phyloP scores from a whole-genome alignment of 2,888 invertebrate species.

The Silvanus unidentatus region DNA sequence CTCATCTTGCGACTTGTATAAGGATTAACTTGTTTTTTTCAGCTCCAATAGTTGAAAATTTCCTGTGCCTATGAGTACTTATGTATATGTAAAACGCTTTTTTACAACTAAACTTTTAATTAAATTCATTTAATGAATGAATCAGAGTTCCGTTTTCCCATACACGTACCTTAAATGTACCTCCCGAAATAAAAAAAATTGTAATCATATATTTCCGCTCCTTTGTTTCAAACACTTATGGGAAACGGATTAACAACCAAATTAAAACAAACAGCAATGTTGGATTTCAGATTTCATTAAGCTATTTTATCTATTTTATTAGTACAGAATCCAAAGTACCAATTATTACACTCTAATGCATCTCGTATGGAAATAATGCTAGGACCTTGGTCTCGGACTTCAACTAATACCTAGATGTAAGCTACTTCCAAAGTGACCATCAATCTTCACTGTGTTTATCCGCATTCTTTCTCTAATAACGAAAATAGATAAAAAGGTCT shows the following conservation, averaged over 20 bases:
- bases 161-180: background rate
- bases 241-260: slow-evolving; percentile 6
- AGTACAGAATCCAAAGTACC: background rate
- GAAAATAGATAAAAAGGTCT: slow-evolving; percentile 11
- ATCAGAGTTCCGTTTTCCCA: too few relatives aligned
- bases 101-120: too few relatives aligned
- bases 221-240: slow-evolving; percentile 12
- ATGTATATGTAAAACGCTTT: too few relatives aligned
- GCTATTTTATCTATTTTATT: background rate
- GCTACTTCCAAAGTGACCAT: background rate
- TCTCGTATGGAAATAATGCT: too few relatives aligned
- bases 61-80: too few relatives aligned
- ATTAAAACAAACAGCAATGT: background rate
- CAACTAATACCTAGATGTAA: background rate
- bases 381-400: slow-evolving; percentile 4
- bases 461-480: slow-evolving; percentile 19
- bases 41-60: too few relatives aligned
- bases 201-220: slow-evolving; percentile 14
- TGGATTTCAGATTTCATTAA: background rate
- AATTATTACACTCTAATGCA: too few relatives aligned
- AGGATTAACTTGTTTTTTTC: too few relatives aligned
- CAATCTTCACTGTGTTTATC: slow-evolving; percentile 16
- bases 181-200: slow-evolving; percentile 8
- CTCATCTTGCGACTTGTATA: too few relatives aligned
- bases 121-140: too few relatives aligned